These are phyloP conservation scores for Eutrigla gurnardus DNA, from an alignment of 2,797 vertebrate species.

Conservation along the genomic window DNA sequence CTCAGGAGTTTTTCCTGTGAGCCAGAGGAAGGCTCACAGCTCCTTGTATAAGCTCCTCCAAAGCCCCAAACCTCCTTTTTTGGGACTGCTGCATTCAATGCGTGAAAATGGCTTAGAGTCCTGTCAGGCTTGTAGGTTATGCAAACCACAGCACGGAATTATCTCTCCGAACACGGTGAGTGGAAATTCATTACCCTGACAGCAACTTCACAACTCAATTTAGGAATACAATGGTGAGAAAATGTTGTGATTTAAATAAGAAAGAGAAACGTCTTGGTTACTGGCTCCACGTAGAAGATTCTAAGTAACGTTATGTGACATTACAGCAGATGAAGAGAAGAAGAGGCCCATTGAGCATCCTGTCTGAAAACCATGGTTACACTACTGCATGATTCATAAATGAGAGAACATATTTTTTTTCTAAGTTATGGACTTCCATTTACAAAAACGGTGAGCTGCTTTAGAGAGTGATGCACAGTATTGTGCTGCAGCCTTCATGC, in stretches of 20 bases:
- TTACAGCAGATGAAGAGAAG: slow-evolving; percentile 1
- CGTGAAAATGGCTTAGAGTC: slow-evolving; percentile 72
- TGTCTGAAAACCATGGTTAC: neutral
- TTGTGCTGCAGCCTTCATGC: neutral
- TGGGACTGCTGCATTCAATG: slow-evolving; percentile 56
- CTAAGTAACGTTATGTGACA: neutral
- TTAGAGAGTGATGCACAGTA: neutral
- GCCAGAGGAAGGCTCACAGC: slow-evolving; percentile 56
- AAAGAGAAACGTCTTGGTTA: neutral
- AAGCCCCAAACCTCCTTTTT: slow-evolving; percentile 64
- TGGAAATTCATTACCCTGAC: slow-evolving; percentile 73
- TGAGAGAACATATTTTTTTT: neutral
- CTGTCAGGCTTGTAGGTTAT: slow-evolving; percentile 66
- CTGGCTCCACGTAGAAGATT: slow-evolving; percentile 1
- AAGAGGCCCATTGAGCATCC: neutral
- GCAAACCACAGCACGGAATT: slow-evolving; percentile 68
- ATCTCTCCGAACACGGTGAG: slow-evolving; percentile 42
- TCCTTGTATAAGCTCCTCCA: slow-evolving; percentile 69
- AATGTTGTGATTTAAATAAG: slow-evolving; percentile 45
- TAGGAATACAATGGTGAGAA: slow-evolving; percentile 52
- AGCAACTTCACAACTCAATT: slow-evolving; percentile 70
- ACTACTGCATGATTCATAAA: neutral
- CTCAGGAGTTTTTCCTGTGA: slow-evolving; percentile 53
- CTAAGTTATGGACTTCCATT: neutral
- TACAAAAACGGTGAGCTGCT: neutral